phyloP scores from a whole-genome alignment of 1,140 invertebrate genomes.

The Drosophila nasuta region DNA sequence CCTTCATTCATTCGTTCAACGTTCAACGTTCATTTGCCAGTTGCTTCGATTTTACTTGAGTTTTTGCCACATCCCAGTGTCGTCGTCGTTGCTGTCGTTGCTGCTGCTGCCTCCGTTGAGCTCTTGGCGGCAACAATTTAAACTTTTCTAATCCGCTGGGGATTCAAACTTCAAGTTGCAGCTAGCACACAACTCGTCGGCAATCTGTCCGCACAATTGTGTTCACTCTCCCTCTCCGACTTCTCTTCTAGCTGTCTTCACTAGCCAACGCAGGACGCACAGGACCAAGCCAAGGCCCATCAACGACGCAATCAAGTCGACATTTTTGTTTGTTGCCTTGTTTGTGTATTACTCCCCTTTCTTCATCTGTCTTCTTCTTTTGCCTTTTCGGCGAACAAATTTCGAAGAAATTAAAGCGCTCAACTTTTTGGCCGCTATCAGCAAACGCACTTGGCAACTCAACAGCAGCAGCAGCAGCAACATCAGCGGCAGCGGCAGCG shows the following conservation, averaged over 20 bases:
- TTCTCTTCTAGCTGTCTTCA: constrained; percentile 1
- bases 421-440: constrained; percentile 81
- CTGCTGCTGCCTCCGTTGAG: constrained; percentile 10
- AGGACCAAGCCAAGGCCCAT: constrained; percentile 47
- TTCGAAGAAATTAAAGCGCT: constrained; percentile 82
- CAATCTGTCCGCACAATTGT: constrained; percentile 80
- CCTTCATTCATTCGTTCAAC: constrained; percentile 72
- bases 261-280: constrained; percentile 13
- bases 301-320: constrained; percentile 81
- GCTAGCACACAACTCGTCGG: constrained; percentile 57
- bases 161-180: constrained; percentile 78
- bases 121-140: constrained; percentile 81
- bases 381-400: constrained; percentile 63
- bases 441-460: constrained; percentile 78
- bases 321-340: constrained; percentile 81
- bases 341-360: constrained; percentile 52
- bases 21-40: constrained; percentile 69
- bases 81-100: background rate
- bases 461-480: constrained; percentile 36
- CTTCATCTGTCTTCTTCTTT: background rate
- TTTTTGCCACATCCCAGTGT: background rate
- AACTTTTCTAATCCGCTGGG: constrained; percentile 84
- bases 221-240: constrained; percentile 15
- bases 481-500: background rate
- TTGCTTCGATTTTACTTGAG: constrained; percentile 76